These are phyloP conservation scores for Athetis lepigone DNA, from an alignment of 2,888 invertebrate genomes.

Conservation along the genomic window DNA sequence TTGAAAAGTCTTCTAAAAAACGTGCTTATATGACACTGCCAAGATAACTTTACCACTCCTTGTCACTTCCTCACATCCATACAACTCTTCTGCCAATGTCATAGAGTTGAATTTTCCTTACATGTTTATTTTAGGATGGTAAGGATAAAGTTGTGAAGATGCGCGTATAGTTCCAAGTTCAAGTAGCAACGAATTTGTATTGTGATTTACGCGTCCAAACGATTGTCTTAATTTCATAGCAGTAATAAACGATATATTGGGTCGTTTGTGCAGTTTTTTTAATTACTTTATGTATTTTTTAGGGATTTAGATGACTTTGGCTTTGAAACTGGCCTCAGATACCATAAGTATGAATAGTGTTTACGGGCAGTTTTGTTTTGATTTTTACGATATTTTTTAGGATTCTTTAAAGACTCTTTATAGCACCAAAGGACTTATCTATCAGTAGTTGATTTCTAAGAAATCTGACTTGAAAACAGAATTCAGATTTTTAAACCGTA, in stretches of 20 bases:
- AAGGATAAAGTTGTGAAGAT: slow-evolving; percentile 68
- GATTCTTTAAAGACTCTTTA: not conserved
- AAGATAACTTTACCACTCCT: slow-evolving; percentile 61
- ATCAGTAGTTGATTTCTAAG: not conserved
- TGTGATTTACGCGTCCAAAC: slow-evolving; percentile 69
- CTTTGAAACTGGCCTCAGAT: slow-evolving; percentile 42
- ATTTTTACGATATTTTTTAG: slow-evolving; percentile 2
- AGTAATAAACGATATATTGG: slow-evolving; percentile 34
- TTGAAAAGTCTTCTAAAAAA: slow-evolving; percentile 84
- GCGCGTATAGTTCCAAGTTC: slow-evolving; percentile 77
- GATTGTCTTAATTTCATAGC: slow-evolving; percentile 69
- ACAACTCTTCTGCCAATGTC: slow-evolving; percentile 14
- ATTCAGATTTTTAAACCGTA: not conserved
- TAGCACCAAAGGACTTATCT: not conserved
- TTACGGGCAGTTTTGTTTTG: slow-evolving; percentile 38
- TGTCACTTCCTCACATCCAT: slow-evolving; percentile 8
- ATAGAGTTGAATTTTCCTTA: slow-evolving; percentile 56
- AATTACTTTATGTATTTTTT: slow-evolving; percentile 8
- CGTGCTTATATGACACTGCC: slow-evolving; percentile 75
- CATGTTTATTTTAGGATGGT: not conserved
- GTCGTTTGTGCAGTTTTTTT: slow-evolving; percentile 25
- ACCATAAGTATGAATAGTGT: not conserved
- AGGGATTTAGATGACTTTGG: slow-evolving; percentile 24
- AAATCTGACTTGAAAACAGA: not conserved
- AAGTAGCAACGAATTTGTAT: slow-evolving; percentile 63